These are phyloP conservation scores for Saimiri boliviensis DNA, from an alignment of 2,113 vertebrate species.

Conservation along the genomic window DNA sequence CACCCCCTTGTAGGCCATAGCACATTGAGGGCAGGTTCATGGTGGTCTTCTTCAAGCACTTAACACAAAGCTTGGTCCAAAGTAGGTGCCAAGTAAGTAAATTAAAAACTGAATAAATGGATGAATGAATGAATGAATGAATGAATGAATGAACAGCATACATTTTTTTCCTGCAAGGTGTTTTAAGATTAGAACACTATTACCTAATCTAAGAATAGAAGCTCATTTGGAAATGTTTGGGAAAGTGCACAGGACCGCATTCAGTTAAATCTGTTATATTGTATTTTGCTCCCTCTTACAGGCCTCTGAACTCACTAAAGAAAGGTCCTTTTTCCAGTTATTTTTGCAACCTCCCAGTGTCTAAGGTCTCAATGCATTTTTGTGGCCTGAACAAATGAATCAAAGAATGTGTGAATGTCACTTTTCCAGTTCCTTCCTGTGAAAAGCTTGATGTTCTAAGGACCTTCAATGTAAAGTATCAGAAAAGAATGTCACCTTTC, in stretches of 20 bases:
- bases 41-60: neutral
- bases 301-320: neutral
- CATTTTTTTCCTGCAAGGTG: neutral
- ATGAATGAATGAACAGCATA: neutral
- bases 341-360: rapidly evolving
- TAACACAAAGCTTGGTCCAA: neutral
- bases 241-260: rapidly evolving
- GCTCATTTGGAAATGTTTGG: neutral
- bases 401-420: neutral
- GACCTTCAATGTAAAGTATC: neutral
- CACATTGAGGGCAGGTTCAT: rapidly evolving
- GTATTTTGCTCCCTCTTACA: neutral
- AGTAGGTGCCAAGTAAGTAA: neutral
- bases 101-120: too few species aligned
- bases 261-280: rapidly evolving
- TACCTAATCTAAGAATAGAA: neutral
- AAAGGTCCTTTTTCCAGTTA: rapidly evolving
- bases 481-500: slow-evolving; percentile 23
- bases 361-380: neutral
- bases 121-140: neutral
- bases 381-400: neutral
- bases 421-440: slow-evolving; percentile 25
- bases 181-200: neutral
- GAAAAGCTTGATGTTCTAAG: neutral
- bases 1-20: neutral